Evolutionary conservation across 2,113 vertebrate genomes (phyloP), one percentile per base, ranked within the genome.

Genomic region (Leucoraja erinaceus): DNA sequence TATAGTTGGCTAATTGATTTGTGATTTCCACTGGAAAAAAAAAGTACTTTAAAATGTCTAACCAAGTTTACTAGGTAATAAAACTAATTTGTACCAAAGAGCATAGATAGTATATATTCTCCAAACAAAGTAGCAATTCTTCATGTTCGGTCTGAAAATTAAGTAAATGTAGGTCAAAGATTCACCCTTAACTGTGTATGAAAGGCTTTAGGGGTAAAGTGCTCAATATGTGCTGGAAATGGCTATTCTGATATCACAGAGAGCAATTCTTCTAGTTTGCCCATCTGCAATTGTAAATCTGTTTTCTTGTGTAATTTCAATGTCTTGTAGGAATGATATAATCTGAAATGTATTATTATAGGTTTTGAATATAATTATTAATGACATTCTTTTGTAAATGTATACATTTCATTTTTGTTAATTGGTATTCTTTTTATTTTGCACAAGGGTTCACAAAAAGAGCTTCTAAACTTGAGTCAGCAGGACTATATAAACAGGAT

Each of bases 401-500:
- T 61, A 61, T 18, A 79, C 4, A 22, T 93, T 93, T 79, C 1
- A 86, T 72, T 93, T 54, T 70, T 2, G 12, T 92, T 93, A 68
- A 93, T 74, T 90, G 66, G 2, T 93, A 33, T 93, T 2, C 93
- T n/a, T 94, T 10, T 93, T 70, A 93, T 1, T 93, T 47, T 54
- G 66, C 75, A 70, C 31, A 94, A 99, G 98, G 98, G 99, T 0
- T 99, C 99, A 38, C 98, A 99, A 93, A 98, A 97, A 74, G 98
- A 99, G 95, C 96, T 99, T 93, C 86, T 99, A 94, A 99, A 99
- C 95, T 96, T 99, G 93, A 99, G 98, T 93, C 98, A 99, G 94
- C 98, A 99, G 95, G 99, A 99, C 74, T 99, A 99, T 0, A 96
- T 98, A 90, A 98, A 98, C 95, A 96, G 98, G 91, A 99, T 99